Base-by-base conservation (phyloP, 1,140 invertebrate species). In the Goniozus legneri region DNA sequence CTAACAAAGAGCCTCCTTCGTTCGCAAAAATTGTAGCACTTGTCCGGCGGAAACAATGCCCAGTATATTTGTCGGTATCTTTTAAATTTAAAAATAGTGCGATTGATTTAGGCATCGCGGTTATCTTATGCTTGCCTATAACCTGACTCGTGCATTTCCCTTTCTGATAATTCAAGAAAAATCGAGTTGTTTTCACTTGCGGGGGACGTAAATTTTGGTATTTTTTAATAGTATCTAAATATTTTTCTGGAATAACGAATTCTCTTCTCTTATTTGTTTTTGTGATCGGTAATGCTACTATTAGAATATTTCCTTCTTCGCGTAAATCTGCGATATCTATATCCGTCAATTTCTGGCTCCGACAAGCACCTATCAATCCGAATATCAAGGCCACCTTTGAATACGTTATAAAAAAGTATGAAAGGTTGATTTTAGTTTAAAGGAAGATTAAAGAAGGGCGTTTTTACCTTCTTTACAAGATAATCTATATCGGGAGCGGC, bases 11-110 rank as follows among this genome's bases (percentile, higher is more conserved):
- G 7, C 6, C 32, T 33, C 32, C 32, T 33, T 6, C 8, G 14
- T 33, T 13, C 0, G 46, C 41, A 3, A 53, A n/a, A 2, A 50
- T 18, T 14, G 52, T 54, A 10, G 52, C 47, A 10, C 47, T 45
- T 3, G 52, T 47, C 45, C 39, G 7, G 6, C 52, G 21, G 13
- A 47, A 48, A 1, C 19, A 20, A 21, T 54, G 40, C 13, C 39
- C 40, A n/a, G 38, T 47, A 14, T 50, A 54, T 1, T 2, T 12
- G 10, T 42, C 16, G 2, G 43, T 3, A 20, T 49, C 24, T 3
- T 16, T 21, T 16, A 54, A 44, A 14, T 40, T 10, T 14, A 55
- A 22, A 30, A 20, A 47, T 12, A 3, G 2, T 10, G 47, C 44
- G 22, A 50, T 47, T 41, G 22, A 13, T 33, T 33, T 33, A 8